Percentiles rank a stretch among this genome's conserved stretches.
Evolutionary conservation across 2,888 invertebrate genomes (phyloP).

Genomic region (Podabrus alpinus): DNA sequence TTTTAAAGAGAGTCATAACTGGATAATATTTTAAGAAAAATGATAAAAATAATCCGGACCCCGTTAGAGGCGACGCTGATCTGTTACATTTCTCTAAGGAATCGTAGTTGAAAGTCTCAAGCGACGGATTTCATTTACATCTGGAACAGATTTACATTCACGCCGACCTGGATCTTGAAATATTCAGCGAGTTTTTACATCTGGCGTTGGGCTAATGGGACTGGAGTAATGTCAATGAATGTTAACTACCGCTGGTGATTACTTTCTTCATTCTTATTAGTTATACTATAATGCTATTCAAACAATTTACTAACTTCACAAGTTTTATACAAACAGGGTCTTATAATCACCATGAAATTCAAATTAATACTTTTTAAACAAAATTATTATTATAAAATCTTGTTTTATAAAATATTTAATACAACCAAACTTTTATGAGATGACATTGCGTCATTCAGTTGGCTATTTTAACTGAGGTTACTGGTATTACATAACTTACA

Average conservation of each 20-base stretch:
- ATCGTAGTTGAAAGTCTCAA: constrained; percentile 49
- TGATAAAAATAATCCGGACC: constrained; percentile 40
- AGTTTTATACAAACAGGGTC: background rate
- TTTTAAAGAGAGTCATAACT: constrained; percentile 38
- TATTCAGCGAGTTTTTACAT: constrained; percentile 52
- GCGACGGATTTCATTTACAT: constrained; percentile 54
- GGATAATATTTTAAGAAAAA: constrained; percentile 39
- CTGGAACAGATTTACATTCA: constrained; percentile 53
- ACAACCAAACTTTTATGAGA: background rate
- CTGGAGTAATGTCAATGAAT: constrained; percentile 50
- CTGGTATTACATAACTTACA: background rate
- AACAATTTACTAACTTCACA: constrained; percentile 4
- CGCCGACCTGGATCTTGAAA: constrained; percentile 49
- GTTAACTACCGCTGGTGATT: constrained; percentile 47
- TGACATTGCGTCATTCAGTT: background rate
- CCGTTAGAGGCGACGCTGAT: constrained; percentile 49
- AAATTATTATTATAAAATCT: background rate
- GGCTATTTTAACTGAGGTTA: background rate
- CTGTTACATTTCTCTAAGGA: constrained; percentile 49
- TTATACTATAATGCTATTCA: constrained; percentile 18
- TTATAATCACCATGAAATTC: background rate
- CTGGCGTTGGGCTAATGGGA: constrained; percentile 50
- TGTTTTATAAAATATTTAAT: background rate
- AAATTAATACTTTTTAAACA: background rate
- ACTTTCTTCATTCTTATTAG: constrained; percentile 31